Evolutionary conservation across 1,140 invertebrate species (phyloP).

Genomic region (Ceratina calcarata): DNA sequence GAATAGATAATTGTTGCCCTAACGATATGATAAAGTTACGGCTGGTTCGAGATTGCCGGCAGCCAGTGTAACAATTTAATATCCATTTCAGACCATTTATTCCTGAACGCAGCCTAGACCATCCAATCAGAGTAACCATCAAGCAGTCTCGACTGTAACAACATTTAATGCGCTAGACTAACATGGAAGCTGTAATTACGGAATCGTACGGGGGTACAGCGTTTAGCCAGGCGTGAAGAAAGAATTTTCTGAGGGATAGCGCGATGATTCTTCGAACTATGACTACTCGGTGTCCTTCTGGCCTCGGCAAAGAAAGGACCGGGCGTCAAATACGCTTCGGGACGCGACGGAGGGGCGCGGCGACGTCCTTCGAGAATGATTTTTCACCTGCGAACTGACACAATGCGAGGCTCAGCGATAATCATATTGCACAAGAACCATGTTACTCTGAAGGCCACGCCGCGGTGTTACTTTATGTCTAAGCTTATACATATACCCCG

Average conservation of each 20-base stretch:
- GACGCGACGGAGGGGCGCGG: background rate
- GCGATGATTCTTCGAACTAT: constrained; percentile 7
- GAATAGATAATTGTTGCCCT: too few species aligned
- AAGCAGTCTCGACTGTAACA: background rate
- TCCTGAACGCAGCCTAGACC: background rate
- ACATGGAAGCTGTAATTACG: constrained; percentile 11
- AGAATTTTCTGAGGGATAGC: constrained; percentile 1
- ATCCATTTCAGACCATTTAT: background rate
- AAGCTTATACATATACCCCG: constrained; percentile 43
- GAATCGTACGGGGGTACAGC: background rate
- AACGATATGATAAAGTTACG: too few species aligned
- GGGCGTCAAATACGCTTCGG: constrained; percentile 6
- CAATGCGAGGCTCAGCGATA: constrained; percentile 46
- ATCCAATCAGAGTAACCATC: too few species aligned
- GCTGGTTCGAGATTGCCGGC: too few species aligned
- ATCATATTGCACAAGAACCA: constrained; percentile 50
- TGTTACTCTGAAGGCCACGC: constrained; percentile 46
- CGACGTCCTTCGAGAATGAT: constrained; percentile 38
- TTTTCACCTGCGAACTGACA: constrained; percentile 32
- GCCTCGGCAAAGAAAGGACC: constrained; percentile 21
- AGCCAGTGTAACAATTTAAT: too few species aligned
- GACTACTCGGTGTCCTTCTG: background rate
- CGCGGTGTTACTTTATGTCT: constrained; percentile 51
- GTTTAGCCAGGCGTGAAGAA: constrained; percentile 10
- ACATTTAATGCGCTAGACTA: background rate